A percentile compares a stretch with the other conserved stretches of the same genome.
phyloP scores from a whole-genome alignment of 2,113 vertebrate species.

The Leptosomus discolor region DNA sequence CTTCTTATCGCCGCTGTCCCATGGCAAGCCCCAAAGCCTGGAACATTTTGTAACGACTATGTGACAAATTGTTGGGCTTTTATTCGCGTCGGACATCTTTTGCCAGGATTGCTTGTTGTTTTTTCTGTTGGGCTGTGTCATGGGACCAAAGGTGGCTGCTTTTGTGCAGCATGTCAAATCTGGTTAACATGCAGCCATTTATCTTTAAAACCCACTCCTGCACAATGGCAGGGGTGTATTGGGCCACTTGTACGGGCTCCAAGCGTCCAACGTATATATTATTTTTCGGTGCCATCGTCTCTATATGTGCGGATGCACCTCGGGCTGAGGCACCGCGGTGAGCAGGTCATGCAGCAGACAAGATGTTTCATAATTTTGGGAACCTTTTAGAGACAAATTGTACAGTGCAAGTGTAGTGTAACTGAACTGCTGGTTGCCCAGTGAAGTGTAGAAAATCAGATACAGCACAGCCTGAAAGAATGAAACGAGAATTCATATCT shows the following conservation, averaged over 20 bases:
- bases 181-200: slow-evolving; percentile 92
- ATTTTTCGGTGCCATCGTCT: slow-evolving; percentile 52
- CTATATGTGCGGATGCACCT: slow-evolving; percentile 43
- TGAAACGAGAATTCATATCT: slow-evolving; percentile 72
- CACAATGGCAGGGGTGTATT: slow-evolving; percentile 76
- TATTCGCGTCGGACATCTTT: slow-evolving; percentile 73
- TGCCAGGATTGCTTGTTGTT: slow-evolving; percentile 83
- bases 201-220: slow-evolving; percentile 82
- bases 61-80: slow-evolving; percentile 85
- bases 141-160: slow-evolving; percentile 91
- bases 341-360: slow-evolving; percentile 83
- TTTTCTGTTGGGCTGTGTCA: slow-evolving; percentile 83
- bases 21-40: slow-evolving; percentile 76
- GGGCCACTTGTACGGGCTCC: slow-evolving; percentile 60
- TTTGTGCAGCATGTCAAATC: slow-evolving; percentile 93
- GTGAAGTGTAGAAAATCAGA: slow-evolving; percentile 91
- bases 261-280: slow-evolving; percentile 15
- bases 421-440: slow-evolving; percentile 88
- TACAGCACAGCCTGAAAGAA: slow-evolving; percentile 79
- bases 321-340: slow-evolving; percentile 69
- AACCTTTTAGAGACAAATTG: slow-evolving; percentile 89
- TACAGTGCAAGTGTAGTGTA: slow-evolving; percentile 84
- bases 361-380: slow-evolving; percentile 87
- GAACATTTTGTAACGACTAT: slow-evolving; percentile 80
- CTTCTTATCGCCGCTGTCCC: slow-evolving; percentile 64